Evolutionary conservation across 2,113 vertebrate genomes (phyloP), one percentile per base, ranked within the genome.

Genomic region (Sus scrofa): DNA sequence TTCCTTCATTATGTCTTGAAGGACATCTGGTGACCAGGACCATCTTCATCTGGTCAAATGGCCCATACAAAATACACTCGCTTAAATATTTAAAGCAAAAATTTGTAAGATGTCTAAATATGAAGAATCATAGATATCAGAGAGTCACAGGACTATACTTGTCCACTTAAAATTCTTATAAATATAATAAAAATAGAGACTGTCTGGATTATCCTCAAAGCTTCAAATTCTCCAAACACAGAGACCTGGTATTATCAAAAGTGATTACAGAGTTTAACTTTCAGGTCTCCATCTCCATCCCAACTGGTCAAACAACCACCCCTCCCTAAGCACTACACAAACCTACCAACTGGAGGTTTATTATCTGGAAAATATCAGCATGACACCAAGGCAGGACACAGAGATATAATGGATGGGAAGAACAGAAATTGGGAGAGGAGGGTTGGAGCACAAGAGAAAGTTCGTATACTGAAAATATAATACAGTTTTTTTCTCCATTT

Each of bases 61-160:
- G 27, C 7, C 84, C 90, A 92, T n/a, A 75, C 13, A 94, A 93
- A 84, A 95, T n/a, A 90, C 10, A 87, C 84, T 92, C 20, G 77
- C 26, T 85, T 92, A 92, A 93, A 58, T 62, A 70, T 9, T 44
- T 4, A 86, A 88, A 86, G 39, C 56, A 95, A 87, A 96, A 78
- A 26, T 39, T 39, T 74, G 54, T 74, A 91, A 93, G 34, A 7
- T 52, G 18, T 87, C 16, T 82, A 91, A 85, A 67, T 62, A 91
- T 54, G 30, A 95, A 84, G 20, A 75, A 71, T 39, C 19, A 67
- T 3, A 73, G 34, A 26, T 60, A 85, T 44, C 44, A 44, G 4
- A 44, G 44, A 79, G 9, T 87, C 7, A 94, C 12, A 78, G 54
- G 2, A 73, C 68, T 84, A 44, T 12, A 88, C 15, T 20, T 74